Conservation (phyloP, 2,888 invertebrate species). For the Acrobasis repandana region DNA sequence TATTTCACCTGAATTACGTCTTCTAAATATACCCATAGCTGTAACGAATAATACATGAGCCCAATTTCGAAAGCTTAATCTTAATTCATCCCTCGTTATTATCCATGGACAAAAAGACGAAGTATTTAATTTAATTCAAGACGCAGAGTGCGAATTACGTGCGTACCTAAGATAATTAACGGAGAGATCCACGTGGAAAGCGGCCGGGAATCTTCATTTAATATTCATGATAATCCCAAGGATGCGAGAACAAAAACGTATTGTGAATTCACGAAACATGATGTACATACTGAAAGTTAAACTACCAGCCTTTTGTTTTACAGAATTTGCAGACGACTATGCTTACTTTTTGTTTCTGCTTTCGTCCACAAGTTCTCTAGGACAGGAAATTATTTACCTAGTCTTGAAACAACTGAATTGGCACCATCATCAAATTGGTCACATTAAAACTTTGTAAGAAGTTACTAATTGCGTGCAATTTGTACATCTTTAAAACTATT, state of each 20-base stretch:
- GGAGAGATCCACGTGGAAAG: conserved; percentile 4
- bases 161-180: conserved; percentile 16
- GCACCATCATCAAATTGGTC: no score
- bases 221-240: conserved; percentile 12
- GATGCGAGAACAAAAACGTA: conserved; percentile 14
- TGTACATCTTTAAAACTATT: no score
- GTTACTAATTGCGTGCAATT: no score
- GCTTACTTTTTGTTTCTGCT: no score
- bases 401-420: no score
- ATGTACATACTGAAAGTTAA: background rate
- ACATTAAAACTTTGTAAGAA: no score
- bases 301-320: background rate
- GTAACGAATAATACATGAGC: background rate
- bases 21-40: no score
- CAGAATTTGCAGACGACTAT: background rate
- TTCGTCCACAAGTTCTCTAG: no score
- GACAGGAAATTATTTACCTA: no score
- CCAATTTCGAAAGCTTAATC: background rate
- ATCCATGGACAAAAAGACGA: conserved; percentile 14
- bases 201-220: conserved; percentile 5
- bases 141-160: conserved; percentile 14
- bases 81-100: conserved; percentile 8
- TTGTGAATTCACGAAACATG: background rate
- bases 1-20: background rate
- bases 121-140: conserved; percentile 15